Base-by-base conservation (phyloP, 2,888 invertebrate genomes). In the Cabera pusaria region DNA sequence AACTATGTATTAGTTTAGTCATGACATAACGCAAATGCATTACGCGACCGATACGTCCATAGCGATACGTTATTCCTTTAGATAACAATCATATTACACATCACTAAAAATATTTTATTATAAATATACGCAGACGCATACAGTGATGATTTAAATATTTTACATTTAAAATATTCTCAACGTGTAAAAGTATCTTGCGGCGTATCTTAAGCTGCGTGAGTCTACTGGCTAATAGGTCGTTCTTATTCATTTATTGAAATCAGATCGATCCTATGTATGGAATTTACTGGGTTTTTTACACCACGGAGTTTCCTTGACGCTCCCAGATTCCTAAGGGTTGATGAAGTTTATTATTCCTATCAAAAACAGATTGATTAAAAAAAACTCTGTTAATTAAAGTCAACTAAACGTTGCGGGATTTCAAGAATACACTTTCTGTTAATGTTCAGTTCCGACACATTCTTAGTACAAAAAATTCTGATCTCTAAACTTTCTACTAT, bases 211-310 rank as follows among this genome's bases (percentile, higher is more conserved):
- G 43, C 50, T 33, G 59, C 79, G 72, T 78, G 76, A 59, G 71
- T 18, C 42, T 44, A 72, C 57, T 78, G 40, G 52, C 48, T 67
- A 73, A 61, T 46, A 64, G 49, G 37, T 38, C 36, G 52, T 63
- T 67, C 56, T 52, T 71, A 72, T 68, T 71, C 64, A 67, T 65
- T 54, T 70, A 72, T 69, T 71, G 54, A 59, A 68, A 71, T n/a
- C n/a, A n/a, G n/a, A n/a, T 69, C 48, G 52, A 51, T 52, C 49
- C 37, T 45, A 54, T 36, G 51, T 52, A 49, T 34, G 48, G 49
- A 50, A 46, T 42, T 34, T 24, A 18, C 37, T 31, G 31, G 27
- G 34, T 17, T 42, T 44, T 33, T 41, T 16, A 22, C 21, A 22
- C 21, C 22, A 23, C 34, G 32, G 45, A 39, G 50, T 55, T 55